Evolutionary conservation across 2,113 vertebrate genomes (phyloP).

Genomic region (Tretioscincus oriximinensis): DNA sequence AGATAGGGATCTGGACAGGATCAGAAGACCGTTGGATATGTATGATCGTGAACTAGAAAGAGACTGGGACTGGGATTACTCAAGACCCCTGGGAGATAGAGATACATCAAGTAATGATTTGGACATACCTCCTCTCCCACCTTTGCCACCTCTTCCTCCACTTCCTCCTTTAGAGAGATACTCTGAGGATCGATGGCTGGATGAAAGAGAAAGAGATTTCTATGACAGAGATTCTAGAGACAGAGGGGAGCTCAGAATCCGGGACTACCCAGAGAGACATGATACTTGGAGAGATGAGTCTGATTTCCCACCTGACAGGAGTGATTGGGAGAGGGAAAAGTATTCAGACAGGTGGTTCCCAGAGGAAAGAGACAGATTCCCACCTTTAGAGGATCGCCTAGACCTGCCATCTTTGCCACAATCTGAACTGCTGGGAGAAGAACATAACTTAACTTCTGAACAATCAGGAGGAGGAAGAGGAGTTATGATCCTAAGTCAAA

Average conservation of each 20-base stretch:
- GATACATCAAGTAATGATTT: constrained; percentile 79
- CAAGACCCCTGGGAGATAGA: constrained; percentile 79
- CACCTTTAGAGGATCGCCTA: constrained; percentile 74
- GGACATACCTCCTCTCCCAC: constrained; percentile 78
- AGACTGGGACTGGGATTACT: constrained; percentile 80
- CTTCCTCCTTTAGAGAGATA: constrained; percentile 83
- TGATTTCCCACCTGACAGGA: constrained; percentile 75
- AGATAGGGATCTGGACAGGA: constrained; percentile 76
- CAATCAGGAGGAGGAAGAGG: constrained; percentile 75
- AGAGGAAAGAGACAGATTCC: constrained; percentile 73
- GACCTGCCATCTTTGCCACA: constrained; percentile 64
- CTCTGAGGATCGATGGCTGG: constrained; percentile 83
- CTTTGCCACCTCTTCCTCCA: constrained; percentile 76
- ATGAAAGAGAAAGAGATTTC: constrained; percentile 82
- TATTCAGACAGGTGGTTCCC: constrained; percentile 77
- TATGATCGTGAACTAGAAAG: constrained; percentile 78
- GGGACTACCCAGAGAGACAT: constrained; percentile 83
- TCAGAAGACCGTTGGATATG: constrained; percentile 77
- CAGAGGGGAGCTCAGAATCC: constrained; percentile 83
- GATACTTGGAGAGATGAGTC: constrained; percentile 78
- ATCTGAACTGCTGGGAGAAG: constrained; percentile 74
- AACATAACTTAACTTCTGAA: constrained; percentile 74
- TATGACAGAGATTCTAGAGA: constrained; percentile 82
- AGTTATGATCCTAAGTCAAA: constrained; percentile 94
- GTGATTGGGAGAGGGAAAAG: constrained; percentile 85